phyloP scores from a whole-genome alignment of 2,888 invertebrate genomes.

The Drosophila nr. fundita region DNA sequence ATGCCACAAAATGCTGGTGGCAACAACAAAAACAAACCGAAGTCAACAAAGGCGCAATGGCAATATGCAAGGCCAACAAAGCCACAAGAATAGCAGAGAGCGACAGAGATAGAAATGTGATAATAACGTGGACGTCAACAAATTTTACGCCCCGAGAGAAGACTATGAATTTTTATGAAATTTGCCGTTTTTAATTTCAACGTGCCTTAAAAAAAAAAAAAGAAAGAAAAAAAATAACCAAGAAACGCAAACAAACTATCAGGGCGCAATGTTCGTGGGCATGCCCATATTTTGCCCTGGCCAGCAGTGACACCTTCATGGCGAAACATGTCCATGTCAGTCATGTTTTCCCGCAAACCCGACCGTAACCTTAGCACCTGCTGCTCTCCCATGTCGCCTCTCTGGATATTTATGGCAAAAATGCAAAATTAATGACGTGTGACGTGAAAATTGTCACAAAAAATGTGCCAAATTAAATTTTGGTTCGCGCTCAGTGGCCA shows the following conservation, averaged over 20 bases:
- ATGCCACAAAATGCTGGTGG: conserved; percentile 68
- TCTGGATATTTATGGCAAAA: conserved; percentile 74
- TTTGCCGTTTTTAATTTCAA: conserved; percentile 64
- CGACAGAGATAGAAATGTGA: conserved; percentile 33
- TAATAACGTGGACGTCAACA: conserved; percentile 44
- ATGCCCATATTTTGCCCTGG: conserved; percentile 33
- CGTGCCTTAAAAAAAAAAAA: conserved; percentile 19
- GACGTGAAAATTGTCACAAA: conserved; percentile 68
- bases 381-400: conserved; percentile 22
- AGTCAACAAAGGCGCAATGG: conserved; percentile 53
- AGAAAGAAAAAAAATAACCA: conserved; percentile 8
- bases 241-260: conserved; percentile 26
- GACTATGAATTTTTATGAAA: conserved; percentile 70
- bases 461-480: conserved; percentile 64
- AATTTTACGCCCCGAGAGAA: conserved; percentile 54
- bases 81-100: conserved; percentile 20
- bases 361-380: conserved; percentile 10
- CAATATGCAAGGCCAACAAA: conserved; percentile 46
- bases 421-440: conserved; percentile 80
- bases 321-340: conserved; percentile 48
- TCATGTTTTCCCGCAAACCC: conserved; percentile 31
- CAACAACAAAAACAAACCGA: conserved; percentile 42
- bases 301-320: conserved; percentile 45
- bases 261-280: conserved; percentile 6
- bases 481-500: conserved; percentile 21